Base-by-base conservation (phyloP, 2,888 invertebrate genomes). In the Malthinus flaveolus region DNA sequence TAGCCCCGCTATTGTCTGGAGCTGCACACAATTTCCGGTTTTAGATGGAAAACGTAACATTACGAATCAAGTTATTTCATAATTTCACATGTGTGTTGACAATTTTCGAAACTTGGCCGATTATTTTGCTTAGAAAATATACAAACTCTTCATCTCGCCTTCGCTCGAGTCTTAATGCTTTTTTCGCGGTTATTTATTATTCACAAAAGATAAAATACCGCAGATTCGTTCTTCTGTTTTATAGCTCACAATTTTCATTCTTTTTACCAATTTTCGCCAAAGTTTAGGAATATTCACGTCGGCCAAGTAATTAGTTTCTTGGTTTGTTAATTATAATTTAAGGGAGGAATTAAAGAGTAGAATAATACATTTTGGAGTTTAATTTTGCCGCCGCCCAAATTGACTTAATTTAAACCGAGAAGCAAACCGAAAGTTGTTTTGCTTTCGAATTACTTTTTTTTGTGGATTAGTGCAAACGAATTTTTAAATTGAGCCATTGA, bases 21-120 rank as follows among this genome's bases (percentile, higher is more conserved):
- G 63, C 66, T 65, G 66, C 66, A 69, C 67, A 67, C 68, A 69
- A 71, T 71, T 69, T 71, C 71, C 71, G 67, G 66, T 59, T 51
- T 61, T 54, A 62, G 67, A 67, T 66, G 64, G 65, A 67, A 67
- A 66, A 64, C 63, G 57, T 49, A 57, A 61, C 57, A 57, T 61
- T 49, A 54, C 61, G 61, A 57, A 56, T 57, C 49, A 46, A 61
- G 61, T 56, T 61, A 53, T 57, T 61, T 61, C 54, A 56, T 59
- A 61, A 57, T 61, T 53, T 42, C 32, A 13, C 10, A 44, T 23
- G 23, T 23, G 23, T 23, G 23, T 23, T 23, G 23, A 23, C 23
- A 42, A 23, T 42, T 42, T 42, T 42, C n/a, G 15, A 42, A 9
- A 23, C 23, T 10, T 13, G 12, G 11, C 13, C 9, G 11, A 15